A percentile compares a stretch with the other conserved stretches of the same genome.
Evolutionary conservation across 2,797 vertebrate species (phyloP).

Genomic region (Tiaroga cobitis): DNA sequence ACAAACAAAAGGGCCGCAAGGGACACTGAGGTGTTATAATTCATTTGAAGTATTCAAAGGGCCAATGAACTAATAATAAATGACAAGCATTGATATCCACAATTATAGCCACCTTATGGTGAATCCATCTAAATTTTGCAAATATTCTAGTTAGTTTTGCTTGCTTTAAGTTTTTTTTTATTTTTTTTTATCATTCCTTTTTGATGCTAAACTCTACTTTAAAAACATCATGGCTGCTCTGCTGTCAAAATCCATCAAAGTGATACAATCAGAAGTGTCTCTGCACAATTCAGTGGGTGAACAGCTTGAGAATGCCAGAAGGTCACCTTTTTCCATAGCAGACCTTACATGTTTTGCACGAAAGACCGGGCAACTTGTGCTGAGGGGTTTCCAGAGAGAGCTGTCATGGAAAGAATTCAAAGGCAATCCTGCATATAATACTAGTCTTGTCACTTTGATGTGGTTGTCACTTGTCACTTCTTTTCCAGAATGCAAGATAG

Average conservation of each 20-base stretch:
- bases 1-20: slow-evolving; percentile 49
- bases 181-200: background rate
- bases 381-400: background rate
- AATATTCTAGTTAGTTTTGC: background rate
- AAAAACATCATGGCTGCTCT: background rate
- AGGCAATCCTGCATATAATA: slow-evolving; percentile 3
- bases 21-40: slow-evolving; percentile 40
- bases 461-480: background rate
- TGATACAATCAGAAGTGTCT: slow-evolving; percentile 13
- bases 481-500: background rate
- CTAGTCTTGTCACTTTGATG: slow-evolving; percentile 29
- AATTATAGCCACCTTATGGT: background rate
- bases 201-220: background rate
- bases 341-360: background rate
- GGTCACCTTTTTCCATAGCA: slow-evolving; percentile 7
- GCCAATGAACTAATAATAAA: background rate
- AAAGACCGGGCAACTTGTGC: background rate
- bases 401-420: background rate
- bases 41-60: slow-evolving; percentile 14
- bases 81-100: background rate
- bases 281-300: background rate
- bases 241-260: slow-evolving; percentile 17
- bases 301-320: slow-evolving; percentile 1
- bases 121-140: background rate
- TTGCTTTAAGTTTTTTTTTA: background rate